Percentiles rank a stretch among this genome's conserved stretches.
phyloP scores from a whole-genome alignment of 2,797 vertebrate genomes.

The Trachops cirrhosus region DNA sequence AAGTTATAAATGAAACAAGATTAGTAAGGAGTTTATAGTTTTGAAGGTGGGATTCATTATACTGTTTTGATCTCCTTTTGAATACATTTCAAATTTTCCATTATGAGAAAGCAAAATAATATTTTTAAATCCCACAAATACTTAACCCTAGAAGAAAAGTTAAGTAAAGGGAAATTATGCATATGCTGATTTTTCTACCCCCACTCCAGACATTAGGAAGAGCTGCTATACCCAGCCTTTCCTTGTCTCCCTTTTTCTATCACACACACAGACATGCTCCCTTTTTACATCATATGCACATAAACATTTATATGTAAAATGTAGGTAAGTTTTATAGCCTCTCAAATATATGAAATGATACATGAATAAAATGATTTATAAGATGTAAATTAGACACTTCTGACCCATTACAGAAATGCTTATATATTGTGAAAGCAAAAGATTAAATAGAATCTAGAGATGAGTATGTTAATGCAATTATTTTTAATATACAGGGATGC shows the following conservation, averaged over 20 bases:
- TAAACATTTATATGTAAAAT: background rate
- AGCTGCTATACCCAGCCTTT: background rate
- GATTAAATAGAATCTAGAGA: slow-evolving; percentile 7
- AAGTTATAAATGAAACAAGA: background rate
- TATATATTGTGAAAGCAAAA: background rate
- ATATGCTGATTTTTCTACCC: background rate
- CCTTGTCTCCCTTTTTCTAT: background rate
- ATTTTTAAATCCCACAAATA: background rate
- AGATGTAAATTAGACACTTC: background rate
- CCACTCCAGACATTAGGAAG: background rate
- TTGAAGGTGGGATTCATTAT: background rate
- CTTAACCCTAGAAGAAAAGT: background rate
- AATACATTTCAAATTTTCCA: background rate
- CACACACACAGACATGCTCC: background rate
- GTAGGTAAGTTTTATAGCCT: background rate
- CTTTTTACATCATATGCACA: background rate
- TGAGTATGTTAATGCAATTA: background rate
- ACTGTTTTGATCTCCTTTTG: background rate
- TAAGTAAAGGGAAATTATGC: background rate
- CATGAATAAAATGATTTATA: background rate
- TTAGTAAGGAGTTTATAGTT: background rate
- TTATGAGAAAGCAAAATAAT: slow-evolving; percentile 18
- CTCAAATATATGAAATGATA: slow-evolving; percentile 13
- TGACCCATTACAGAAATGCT: background rate
- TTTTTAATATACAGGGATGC: background rate